Evolutionary conservation across 2,797 vertebrate species (phyloP), one percentile per base, ranked within the genome.

Genomic region (Cephalopachus bancanus): DNA sequence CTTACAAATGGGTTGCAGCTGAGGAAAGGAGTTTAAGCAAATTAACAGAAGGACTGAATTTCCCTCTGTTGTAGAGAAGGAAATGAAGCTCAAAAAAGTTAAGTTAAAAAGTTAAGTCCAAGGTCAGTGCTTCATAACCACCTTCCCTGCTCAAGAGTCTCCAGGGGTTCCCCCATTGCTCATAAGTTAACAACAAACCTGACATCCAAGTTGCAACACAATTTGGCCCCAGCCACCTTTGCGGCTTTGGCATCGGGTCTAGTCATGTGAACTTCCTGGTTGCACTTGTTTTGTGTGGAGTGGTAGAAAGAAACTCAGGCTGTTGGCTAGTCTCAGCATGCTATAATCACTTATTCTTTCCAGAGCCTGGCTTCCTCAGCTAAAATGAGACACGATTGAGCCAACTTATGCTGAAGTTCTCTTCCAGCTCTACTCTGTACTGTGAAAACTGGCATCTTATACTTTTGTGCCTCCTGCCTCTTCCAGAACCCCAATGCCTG

Each of bases 1-100:
- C 60, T 91, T 57, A 65, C 62, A 78, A 84, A 89, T 81, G 12
- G 17, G 53, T 71, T 90, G 51, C n/a, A 94, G 72, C 11, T 94
- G 59, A 85, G 94, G 57, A 89, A 95, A 53, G 89, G 8, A 69
- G 22, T 90, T 78, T 79, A 87, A 78, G 28, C 76, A 59, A 55
- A 75, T 33, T 76, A 55, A 87, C 26, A 86, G 89, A 94, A 89
- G 24, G n/a, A 89, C 60, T 84, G 88, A 79, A 64, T 64, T 67
- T 80, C 75, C 22, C 19, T 78, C 30, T 76, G 57, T 67, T 53
- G 20, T 20, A 49, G 57, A 87, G 33, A 53, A 93, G 81, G 28
- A 87, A 91, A 62, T 30, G 26, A 44, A 71, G 53, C 60, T 67
- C 84, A 79, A 57, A 83, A 81, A 53, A 65, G 33, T 78, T 94